These are phyloP conservation scores for Spea hammondii DNA, from an alignment of 2,797 vertebrate species.

Conservation along the genomic window DNA sequence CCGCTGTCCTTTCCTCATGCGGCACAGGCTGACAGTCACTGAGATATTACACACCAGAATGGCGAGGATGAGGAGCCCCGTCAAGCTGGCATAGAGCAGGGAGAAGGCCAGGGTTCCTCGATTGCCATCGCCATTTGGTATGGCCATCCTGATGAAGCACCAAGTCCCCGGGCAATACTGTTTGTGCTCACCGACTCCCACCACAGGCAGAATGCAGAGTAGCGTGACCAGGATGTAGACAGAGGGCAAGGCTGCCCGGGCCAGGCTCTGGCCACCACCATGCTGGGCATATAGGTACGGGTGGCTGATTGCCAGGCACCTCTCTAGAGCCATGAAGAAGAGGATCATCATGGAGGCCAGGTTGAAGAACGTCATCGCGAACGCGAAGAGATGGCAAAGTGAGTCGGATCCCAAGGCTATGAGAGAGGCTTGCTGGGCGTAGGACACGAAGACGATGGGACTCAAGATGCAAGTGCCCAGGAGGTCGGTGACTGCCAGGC, in stretches of 20 bases:
- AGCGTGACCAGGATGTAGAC: constrained; percentile 73
- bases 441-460: constrained; percentile 81
- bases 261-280: constrained; percentile 69
- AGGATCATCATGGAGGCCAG: constrained; percentile 82
- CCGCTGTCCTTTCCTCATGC: constrained; percentile 79
- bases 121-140: neutral
- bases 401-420: constrained; percentile 59
- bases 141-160: constrained; percentile 87
- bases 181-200: constrained; percentile 75
- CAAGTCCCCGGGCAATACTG: constrained; percentile 88
- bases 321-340: constrained; percentile 85
- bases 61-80: constrained; percentile 75
- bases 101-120: constrained; percentile 71
- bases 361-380: constrained; percentile 84
- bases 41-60: constrained; percentile 83
- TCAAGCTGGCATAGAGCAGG: constrained; percentile 77
- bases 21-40: constrained; percentile 80
- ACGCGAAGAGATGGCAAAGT: constrained; percentile 79
- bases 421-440: constrained; percentile 71
- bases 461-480: constrained; percentile 86
- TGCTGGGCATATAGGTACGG: constrained; percentile 82
- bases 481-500: constrained; percentile 83
- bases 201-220: constrained; percentile 79
- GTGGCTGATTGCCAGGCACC: constrained; percentile 86
- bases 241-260: constrained; percentile 69